These are phyloP conservation scores for Panzeria rudis DNA, from an alignment of 2,888 invertebrate genomes.

Conservation along the genomic window DNA sequence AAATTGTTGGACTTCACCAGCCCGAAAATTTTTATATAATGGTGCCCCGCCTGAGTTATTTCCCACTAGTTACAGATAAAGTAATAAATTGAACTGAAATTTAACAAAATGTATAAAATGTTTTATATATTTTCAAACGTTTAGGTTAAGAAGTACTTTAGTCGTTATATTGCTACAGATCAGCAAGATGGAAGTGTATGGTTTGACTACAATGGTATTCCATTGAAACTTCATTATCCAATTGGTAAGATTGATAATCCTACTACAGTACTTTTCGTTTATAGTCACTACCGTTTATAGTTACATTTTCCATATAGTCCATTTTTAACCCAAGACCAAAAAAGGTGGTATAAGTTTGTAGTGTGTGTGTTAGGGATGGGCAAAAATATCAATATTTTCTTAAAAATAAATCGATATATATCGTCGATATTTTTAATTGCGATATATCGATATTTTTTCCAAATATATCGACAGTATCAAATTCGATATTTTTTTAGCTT, in stretches of 20 bases:
- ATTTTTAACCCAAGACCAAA: no score
- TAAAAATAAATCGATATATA: no score
- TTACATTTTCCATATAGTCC: no score
- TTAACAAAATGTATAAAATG: neutral
- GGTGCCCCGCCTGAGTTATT: conserved; percentile 96
- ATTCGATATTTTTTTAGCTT: no score
- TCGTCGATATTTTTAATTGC: no score
- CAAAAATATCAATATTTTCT: no score
- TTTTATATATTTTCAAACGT: neutral
- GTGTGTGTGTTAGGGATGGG: no score
- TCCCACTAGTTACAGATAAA: conserved; percentile 97
- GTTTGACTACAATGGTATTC: conserved; percentile 96
- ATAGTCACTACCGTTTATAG: no score
- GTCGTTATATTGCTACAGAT: conserved; percentile 91
- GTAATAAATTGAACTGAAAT: conserved; percentile 84
- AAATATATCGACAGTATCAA: no score
- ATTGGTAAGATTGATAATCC: conserved; percentile 84
- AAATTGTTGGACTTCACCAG: conserved; percentile 93
- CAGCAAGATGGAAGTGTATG: conserved; percentile 95
- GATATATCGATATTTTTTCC: no score
- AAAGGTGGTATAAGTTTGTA: no score
- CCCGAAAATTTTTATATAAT: conserved; percentile 97
- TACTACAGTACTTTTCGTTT: no score
- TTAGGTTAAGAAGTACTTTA: conserved; percentile 94
- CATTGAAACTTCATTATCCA: conserved; percentile 95